phyloP scores from a whole-genome alignment of 2,888 invertebrate genomes.

The Phengaris arion region DNA sequence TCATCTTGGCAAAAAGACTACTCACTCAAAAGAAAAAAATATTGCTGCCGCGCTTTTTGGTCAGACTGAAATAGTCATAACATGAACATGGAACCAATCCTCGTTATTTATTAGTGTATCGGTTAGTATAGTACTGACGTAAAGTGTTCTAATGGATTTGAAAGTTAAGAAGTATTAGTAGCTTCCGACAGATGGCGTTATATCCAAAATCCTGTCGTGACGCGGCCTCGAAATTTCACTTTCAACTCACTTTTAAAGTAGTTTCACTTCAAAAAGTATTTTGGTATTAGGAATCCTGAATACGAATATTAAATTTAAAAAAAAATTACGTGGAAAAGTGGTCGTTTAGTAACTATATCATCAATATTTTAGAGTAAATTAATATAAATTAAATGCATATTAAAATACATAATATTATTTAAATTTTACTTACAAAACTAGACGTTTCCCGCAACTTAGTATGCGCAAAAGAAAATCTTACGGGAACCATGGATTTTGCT shows the following conservation, averaged over 20 bases:
- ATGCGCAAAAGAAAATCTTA: too few relatives aligned
- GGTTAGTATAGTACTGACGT: constrained; percentile 21
- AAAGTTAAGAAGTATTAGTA: background rate
- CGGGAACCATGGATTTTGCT: too few relatives aligned
- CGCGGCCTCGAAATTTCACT: too few relatives aligned
- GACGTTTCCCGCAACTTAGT: too few relatives aligned
- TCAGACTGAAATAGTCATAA: constrained; percentile 29
- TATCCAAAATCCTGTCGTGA: too few relatives aligned
- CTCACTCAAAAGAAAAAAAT: too few relatives aligned
- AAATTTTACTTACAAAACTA: too few relatives aligned
- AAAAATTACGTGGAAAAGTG: background rate
- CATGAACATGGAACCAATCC: constrained; percentile 56
- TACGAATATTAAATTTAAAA: too few relatives aligned
- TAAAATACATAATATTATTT: background rate
- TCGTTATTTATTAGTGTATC: constrained; percentile 47
- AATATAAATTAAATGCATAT: background rate
- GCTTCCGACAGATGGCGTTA: too few relatives aligned
- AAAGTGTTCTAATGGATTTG: constrained; percentile 26
- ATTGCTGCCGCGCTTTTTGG: background rate
- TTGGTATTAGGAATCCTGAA: too few relatives aligned
- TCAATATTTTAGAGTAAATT: background rate
- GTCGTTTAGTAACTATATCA: background rate
- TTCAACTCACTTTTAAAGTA: too few relatives aligned
- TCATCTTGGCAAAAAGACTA: background rate
- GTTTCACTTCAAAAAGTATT: too few relatives aligned